phyloP scores from a whole-genome alignment of 2,797 vertebrate species.

The Lagorchestes hirsutus region DNA sequence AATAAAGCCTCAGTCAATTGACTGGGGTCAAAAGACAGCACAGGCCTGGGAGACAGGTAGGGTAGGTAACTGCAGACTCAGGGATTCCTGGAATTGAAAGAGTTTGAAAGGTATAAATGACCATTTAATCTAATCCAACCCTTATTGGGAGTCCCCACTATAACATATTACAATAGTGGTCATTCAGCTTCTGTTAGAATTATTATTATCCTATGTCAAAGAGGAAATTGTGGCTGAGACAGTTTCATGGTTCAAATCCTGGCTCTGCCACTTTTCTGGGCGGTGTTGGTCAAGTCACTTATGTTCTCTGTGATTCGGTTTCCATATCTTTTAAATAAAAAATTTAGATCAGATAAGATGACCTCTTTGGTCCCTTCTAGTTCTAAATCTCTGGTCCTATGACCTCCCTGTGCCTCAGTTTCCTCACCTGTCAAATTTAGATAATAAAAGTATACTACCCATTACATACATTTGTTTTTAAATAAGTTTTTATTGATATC shows the following conservation, averaged over 20 bases:
- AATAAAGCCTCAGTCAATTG: neutral
- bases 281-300: neutral
- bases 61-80: neutral
- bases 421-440: neutral
- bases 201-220: neutral
- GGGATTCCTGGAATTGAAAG: neutral
- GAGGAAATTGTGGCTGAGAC: neutral
- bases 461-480: neutral
- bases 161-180: neutral
- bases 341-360: neutral
- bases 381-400: neutral
- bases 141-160: neutral
- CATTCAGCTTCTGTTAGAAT: neutral
- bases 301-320: neutral
- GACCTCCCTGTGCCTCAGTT: neutral
- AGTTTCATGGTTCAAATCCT: neutral
- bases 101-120: neutral
- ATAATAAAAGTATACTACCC: neutral
- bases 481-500: neutral
- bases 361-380: neutral
- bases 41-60: neutral
- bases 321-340: neutral
- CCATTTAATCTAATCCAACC: neutral
- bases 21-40: neutral
- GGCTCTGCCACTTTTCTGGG: neutral